Percentiles rank a stretch among this genome's conserved stretches.
These are phyloP conservation scores for Thamnaconus septentrionalis DNA, from an alignment of 2,113 vertebrate genomes.

Conservation along the genomic window DNA sequence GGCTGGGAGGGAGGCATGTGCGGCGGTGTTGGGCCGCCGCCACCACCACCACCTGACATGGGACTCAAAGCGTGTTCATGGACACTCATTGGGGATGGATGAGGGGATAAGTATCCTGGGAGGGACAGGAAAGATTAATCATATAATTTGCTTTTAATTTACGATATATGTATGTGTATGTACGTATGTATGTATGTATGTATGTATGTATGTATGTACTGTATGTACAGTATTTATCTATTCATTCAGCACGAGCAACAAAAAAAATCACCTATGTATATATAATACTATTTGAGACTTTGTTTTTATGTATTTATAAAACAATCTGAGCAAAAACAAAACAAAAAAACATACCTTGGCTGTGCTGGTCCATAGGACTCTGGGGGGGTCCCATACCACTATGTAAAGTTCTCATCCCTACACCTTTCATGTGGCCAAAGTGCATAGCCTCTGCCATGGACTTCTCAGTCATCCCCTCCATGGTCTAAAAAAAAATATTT, in stretches of 20 bases:
- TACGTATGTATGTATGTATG: too few species aligned
- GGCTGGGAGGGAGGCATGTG: constrained; percentile 88
- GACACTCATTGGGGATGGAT: constrained; percentile 90
- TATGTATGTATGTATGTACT: too few species aligned
- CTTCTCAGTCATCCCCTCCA: constrained; percentile 94
- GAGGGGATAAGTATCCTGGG: constrained; percentile 94
- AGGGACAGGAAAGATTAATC: constrained; percentile 7
- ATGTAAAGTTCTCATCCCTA: constrained; percentile 89
- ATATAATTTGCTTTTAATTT: too few species aligned
- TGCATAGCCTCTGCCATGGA: constrained; percentile 89
- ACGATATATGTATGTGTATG: too few species aligned
- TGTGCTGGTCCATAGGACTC: constrained; percentile 98
- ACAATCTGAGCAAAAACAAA: constrained; percentile 4
- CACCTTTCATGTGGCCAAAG: constrained; percentile 90
- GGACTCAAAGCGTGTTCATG: constrained; percentile 93
- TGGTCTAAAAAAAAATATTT: constrained; percentile 72
- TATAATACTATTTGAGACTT: too few species aligned
- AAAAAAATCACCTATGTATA: too few species aligned
- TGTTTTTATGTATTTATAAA: background rate
- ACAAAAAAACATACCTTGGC: constrained; percentile 83
- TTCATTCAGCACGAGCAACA: too few species aligned
- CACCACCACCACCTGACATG: constrained; percentile 87
- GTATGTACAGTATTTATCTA: too few species aligned
- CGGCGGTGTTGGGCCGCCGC: constrained; percentile 84
- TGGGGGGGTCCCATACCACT: constrained; percentile 97